A percentile compares a stretch with the other conserved stretches of the same genome.
Conservation (phyloP, 2,888 invertebrate genomes). For the Drosophila sordidula region DNA sequence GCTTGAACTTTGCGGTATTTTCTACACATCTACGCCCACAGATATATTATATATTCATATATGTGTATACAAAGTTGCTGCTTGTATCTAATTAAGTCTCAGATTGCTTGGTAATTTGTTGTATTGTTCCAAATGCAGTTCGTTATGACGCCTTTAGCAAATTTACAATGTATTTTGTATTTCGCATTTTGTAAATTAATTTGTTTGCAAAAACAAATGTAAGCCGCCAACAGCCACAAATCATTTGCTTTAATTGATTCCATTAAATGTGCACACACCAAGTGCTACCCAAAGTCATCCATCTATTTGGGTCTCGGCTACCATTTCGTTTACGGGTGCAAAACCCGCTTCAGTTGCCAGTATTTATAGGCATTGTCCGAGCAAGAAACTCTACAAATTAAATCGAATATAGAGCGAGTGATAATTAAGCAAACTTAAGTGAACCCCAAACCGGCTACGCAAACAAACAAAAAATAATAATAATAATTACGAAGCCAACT, state of each 20-base stretch:
- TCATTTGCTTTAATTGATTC: constrained; percentile 56
- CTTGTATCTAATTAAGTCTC: constrained; percentile 58
- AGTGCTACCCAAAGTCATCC: constrained; percentile 65
- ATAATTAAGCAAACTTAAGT: constrained; percentile 50
- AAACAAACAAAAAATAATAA: not conserved
- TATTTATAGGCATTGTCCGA: constrained; percentile 29
- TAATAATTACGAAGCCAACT: constrained; percentile 10
- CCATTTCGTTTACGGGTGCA: constrained; percentile 26
- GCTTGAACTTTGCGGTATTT: constrained; percentile 45
- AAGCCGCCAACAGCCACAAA: constrained; percentile 46
- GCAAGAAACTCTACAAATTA: constrained; percentile 19
- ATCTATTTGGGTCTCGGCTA: constrained; percentile 55
- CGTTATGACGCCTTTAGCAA: constrained; percentile 31
- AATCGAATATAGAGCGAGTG: constrained; percentile 37
- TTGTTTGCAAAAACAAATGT: constrained; percentile 63
- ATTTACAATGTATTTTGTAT: constrained; percentile 47
- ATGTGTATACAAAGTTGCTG: constrained; percentile 1
- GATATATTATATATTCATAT: constrained; percentile 6
- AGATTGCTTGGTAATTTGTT: constrained; percentile 61
- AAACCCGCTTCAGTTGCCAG: constrained; percentile 22
- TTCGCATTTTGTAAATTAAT: constrained; percentile 57
- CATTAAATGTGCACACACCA: constrained; percentile 62
- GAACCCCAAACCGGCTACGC: constrained; percentile 43
- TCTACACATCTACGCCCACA: constrained; percentile 31
- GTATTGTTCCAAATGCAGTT: constrained; percentile 57